Evolutionary conservation across 2,113 vertebrate genomes (phyloP).

Genomic region (Cercopithecus mona): DNA sequence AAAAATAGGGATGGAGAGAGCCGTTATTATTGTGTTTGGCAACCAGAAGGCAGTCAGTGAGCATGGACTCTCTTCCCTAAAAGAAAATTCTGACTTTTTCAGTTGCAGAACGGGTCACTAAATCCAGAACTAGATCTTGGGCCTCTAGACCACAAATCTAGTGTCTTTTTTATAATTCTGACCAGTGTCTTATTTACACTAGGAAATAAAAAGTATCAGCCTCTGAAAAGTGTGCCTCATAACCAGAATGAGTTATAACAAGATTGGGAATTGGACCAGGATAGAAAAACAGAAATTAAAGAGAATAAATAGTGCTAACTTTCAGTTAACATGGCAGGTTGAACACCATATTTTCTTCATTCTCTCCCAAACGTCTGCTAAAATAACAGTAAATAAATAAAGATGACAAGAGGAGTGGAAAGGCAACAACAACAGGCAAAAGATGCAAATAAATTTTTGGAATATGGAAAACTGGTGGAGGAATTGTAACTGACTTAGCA

Average conservation of each 20-base stretch:
- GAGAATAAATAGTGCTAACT: slow-evolving; percentile 44
- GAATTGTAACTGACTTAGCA: neutral
- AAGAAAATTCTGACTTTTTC: neutral
- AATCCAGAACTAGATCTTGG: neutral
- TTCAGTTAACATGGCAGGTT: slow-evolving; percentile 43
- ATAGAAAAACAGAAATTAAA: slow-evolving; percentile 37
- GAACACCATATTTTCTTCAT: slow-evolving; percentile 8
- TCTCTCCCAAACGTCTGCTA: slow-evolving; percentile 54
- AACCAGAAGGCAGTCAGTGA: neutral
- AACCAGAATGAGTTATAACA: neutral
- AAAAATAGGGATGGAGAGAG: neutral
- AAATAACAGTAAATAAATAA: slow-evolving; percentile 70
- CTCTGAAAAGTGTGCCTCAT: neutral
- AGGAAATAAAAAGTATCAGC: neutral
- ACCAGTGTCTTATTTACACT: neutral
- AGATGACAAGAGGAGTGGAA: slow-evolving; percentile 67
- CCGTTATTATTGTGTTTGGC: neutral
- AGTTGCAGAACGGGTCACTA: neutral
- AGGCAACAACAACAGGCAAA: neutral
- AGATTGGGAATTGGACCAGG: neutral
- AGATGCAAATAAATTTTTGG: slow-evolving; percentile 48
- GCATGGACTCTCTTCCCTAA: neutral
- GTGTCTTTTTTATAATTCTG: neutral
- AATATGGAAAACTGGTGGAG: slow-evolving; percentile 26
- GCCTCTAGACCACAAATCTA: neutral